phyloP scores from a whole-genome alignment of 2,888 invertebrate genomes.

The Halictus quadricinctus region DNA sequence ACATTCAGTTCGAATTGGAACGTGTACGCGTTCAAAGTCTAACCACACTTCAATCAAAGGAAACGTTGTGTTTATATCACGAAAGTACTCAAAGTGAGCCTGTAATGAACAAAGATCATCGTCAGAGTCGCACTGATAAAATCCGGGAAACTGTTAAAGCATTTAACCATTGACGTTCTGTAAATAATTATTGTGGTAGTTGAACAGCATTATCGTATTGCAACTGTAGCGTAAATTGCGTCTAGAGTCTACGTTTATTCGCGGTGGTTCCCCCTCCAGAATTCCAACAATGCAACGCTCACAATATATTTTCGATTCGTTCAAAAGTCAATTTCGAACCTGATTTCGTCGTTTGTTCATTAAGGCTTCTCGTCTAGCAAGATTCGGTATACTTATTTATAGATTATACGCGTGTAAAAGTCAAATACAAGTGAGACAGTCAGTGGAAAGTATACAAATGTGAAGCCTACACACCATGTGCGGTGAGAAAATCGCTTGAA shows the following conservation, averaged over 20 bases:
- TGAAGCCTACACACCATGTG: constrained; percentile 2
- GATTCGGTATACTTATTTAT: neutral
- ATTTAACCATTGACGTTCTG: neutral
- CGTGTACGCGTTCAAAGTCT: neutral
- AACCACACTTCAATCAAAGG: neutral
- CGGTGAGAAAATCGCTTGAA: neutral
- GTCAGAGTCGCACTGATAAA: neutral
- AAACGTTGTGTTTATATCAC: neutral
- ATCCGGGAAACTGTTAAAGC: neutral
- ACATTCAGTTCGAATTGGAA: neutral
- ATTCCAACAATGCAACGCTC: neutral
- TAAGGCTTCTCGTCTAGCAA: neutral
- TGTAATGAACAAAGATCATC: neutral
- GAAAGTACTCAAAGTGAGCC: neutral
- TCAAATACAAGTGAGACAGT: constrained; percentile 8
- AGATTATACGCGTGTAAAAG: neutral
- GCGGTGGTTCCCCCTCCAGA: neutral
- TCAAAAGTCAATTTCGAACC: neutral
- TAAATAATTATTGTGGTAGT: neutral
- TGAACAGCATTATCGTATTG: constrained; percentile 3
- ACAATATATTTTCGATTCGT: neutral
- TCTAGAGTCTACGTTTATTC: neutral
- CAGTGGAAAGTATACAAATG: constrained; percentile 6
- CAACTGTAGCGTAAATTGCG: neutral
- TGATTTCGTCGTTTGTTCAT: neutral